Percentiles rank a stretch among this genome's conserved stretches.
Conservation (phyloP, 2,797 vertebrate genomes). For the Periparus ater region DNA sequence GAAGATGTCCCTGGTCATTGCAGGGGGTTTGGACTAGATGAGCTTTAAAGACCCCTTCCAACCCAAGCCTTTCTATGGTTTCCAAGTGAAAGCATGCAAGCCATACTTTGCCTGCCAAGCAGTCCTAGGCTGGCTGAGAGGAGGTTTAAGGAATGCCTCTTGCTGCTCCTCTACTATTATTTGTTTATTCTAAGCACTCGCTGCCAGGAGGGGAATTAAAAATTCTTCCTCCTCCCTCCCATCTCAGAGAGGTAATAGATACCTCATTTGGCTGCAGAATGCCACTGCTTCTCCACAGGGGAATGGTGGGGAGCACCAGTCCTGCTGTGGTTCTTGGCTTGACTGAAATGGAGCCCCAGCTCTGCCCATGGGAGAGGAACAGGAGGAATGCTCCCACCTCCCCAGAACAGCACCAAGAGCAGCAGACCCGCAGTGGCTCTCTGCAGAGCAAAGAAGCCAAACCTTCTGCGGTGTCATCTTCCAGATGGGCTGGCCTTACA, state of each 20-base stretch:
- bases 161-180: not conserved
- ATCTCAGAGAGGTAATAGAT: not conserved
- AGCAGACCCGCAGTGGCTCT: not conserved
- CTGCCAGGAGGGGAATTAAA: not conserved
- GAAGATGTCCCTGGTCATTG: not conserved
- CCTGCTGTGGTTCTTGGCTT: not conserved
- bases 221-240: not conserved
- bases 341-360: accelerated
- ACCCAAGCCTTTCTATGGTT: not conserved
- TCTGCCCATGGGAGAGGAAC: not conserved
- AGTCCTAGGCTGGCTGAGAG: not conserved
- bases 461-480: not conserved
- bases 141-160: not conserved
- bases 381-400: not conserved
- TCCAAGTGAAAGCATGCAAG: not conserved
- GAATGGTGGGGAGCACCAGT: not conserved
- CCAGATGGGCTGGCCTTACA: not conserved
- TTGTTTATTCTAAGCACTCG: not conserved
- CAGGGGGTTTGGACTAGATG: not conserved
- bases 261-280: not conserved
- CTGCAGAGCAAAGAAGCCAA: not conserved
- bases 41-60: not conserved
- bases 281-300: not conserved
- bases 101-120: accelerated
- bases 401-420: not conserved